These are phyloP conservation scores for Oscheius sp. DNA, from an alignment of 2,888 invertebrate genomes.

Conservation along the genomic window DNA sequence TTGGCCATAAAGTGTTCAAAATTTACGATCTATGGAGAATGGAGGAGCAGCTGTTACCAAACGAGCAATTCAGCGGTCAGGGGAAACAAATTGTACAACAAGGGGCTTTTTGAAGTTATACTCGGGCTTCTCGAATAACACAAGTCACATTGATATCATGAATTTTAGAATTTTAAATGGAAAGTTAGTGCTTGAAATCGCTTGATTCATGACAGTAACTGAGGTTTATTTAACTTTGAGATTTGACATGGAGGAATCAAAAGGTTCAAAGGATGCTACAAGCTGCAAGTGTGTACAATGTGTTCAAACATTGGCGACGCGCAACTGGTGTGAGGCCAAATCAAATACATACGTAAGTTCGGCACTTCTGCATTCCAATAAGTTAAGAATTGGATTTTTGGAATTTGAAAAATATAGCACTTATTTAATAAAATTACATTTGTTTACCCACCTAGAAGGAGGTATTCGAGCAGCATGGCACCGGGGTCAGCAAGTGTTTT, in stretches of 20 bases:
- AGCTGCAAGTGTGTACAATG: background rate
- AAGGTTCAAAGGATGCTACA: conserved; percentile 3
- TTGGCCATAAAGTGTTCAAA: too few relatives aligned
- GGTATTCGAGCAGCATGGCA: conserved; percentile 21
- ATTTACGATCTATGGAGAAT: background rate
- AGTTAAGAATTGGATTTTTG: too few relatives aligned
- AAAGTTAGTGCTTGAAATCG: too few relatives aligned
- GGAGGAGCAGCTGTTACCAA: conserved; percentile 1
- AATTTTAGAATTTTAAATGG: background rate
- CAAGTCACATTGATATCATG: too few relatives aligned
- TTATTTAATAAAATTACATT: background rate
- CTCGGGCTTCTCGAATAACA: too few relatives aligned
- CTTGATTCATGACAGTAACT: background rate
- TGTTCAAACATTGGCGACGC: background rate
- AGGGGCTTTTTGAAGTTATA: background rate
- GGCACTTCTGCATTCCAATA: too few relatives aligned
- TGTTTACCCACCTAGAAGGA: conserved; percentile 11
- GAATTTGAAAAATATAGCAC: too few relatives aligned
- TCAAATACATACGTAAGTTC: conserved; percentile 5
- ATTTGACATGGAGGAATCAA: background rate
- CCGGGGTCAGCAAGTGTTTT: background rate
- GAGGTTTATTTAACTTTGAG: background rate
- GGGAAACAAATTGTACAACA: conserved; percentile 10
- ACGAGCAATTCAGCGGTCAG: conserved; percentile 11
- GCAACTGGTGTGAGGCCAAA: conserved; percentile 6